phyloP scores from a whole-genome alignment of 1,140 invertebrate species.

The Tetragnatha versicolor region DNA sequence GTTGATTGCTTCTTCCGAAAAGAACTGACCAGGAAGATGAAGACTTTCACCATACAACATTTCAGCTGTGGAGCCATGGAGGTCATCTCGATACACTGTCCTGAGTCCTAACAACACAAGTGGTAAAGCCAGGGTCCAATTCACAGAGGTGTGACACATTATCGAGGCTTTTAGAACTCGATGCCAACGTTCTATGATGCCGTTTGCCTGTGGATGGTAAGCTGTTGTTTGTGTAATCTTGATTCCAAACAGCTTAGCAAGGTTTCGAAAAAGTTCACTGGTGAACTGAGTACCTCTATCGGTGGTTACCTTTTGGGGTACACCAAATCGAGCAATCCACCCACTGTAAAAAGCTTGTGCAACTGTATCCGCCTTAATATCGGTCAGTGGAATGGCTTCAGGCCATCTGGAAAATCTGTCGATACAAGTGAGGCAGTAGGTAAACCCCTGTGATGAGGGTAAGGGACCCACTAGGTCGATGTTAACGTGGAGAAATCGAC shows the following conservation, averaged over 20 bases:
- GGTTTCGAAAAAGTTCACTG: slow-evolving; percentile 57
- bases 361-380: slow-evolving; percentile 62
- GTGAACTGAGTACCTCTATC: slow-evolving; percentile 66
- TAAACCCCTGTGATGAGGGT: not conserved
- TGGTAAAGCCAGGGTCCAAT: not conserved
- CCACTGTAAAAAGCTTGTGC: slow-evolving; percentile 59
- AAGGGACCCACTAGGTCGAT: not conserved
- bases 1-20: no score
- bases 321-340: slow-evolving; percentile 62
- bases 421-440: not conserved
- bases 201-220: not conserved
- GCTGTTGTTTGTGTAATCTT: not conserved
- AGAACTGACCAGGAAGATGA: not conserved
- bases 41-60: not conserved
- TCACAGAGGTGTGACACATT: not conserved
- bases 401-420: not conserved
- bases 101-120: not conserved
- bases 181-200: not conserved
- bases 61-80: not conserved
- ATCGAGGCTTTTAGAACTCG: not conserved
- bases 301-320: slow-evolving; percentile 58
- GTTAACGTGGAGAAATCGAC: not conserved
- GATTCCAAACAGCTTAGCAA: slow-evolving; percentile 33
- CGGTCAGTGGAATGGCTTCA: slow-evolving; percentile 59
- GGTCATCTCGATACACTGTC: not conserved